A percentile compares a stretch with the other conserved stretches of the same genome.
These are phyloP conservation scores for Drosophila dives DNA, from an alignment of 2,888 invertebrate genomes.

Conservation along the genomic window DNA sequence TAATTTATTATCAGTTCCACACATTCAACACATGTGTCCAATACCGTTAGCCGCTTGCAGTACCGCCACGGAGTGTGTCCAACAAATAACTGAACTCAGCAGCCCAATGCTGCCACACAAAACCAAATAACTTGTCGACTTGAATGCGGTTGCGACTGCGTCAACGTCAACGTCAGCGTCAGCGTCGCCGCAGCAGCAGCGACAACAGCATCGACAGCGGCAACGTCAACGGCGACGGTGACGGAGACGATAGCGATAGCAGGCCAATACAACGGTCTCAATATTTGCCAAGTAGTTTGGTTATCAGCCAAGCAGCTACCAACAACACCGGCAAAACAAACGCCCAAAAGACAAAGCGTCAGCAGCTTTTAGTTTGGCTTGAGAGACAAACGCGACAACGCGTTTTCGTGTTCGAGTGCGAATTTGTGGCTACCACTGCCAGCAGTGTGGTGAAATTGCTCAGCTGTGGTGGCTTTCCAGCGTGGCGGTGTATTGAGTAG, in stretches of 20 bases:
- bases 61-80: conserved; percentile 79
- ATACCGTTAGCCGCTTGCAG: conserved; percentile 70
- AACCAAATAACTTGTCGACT: conserved; percentile 67
- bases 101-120: conserved; percentile 80
- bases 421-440: conserved; percentile 24
- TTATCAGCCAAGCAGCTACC: conserved; percentile 59
- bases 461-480: conserved; percentile 41
- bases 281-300: conserved; percentile 40
- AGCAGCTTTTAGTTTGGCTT: conserved; percentile 35
- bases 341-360: conserved; percentile 35
- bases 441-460: conserved; percentile 26
- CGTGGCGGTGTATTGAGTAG: conserved; percentile 22
- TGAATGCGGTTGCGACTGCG: conserved; percentile 36
- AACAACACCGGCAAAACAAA: conserved; percentile 60
- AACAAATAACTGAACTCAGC: conserved; percentile 80
- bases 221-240: conserved; percentile 11
- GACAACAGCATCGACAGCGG: conserved; percentile 15
- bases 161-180: conserved; percentile 20
- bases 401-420: conserved; percentile 51
- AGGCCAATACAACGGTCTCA: conserved; percentile 33
- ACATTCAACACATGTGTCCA: conserved; percentile 27
- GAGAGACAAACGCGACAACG: conserved; percentile 8
- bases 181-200: conserved; percentile 7
- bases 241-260: conserved; percentile 32
- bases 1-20: conserved; percentile 26